A percentile compares a stretch with the other conserved stretches of the same genome.
Conservation (phyloP, 2,797 vertebrate genomes). For the Chanos chanos region DNA sequence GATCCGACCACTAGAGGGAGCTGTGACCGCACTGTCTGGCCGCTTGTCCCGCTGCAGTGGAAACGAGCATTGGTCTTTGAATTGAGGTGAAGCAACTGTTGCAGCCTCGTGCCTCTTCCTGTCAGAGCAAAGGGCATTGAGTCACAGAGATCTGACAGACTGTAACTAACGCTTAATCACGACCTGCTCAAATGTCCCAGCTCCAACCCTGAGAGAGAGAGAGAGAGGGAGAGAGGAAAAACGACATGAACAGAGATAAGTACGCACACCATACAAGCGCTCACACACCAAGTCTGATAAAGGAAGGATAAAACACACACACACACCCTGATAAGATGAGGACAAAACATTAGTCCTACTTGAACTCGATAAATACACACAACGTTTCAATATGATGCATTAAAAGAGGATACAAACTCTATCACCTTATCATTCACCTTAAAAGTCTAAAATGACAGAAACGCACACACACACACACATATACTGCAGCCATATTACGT, state of each 20-base stretch:
- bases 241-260: not conserved
- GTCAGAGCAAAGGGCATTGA: not conserved
- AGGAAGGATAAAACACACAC: not conserved
- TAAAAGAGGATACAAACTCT: too few species aligned
- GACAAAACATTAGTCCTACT: too few species aligned
- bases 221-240: constrained; percentile 1
- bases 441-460: too few species aligned
- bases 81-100: not conserved
- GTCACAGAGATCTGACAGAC: too few species aligned
- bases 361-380: too few species aligned
- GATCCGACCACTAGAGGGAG: constrained; percentile 9
- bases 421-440: too few species aligned
- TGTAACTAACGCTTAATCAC: constrained; percentile 85
- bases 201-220: constrained; percentile 75
- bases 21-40: not conserved
- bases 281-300: constrained; percentile 2
- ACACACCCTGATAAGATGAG: not conserved
- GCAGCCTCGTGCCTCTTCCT: not conserved
- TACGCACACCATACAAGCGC: too few species aligned
- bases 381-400: too few species aligned
- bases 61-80: not conserved
- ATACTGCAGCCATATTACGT: not conserved
- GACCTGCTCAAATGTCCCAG: constrained; percentile 92
- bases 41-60: not conserved
- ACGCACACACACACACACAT: too few species aligned